Evolutionary conservation across 1,140 invertebrate genomes (phyloP).

Genomic region (Neotoxoptera formosana): DNA sequence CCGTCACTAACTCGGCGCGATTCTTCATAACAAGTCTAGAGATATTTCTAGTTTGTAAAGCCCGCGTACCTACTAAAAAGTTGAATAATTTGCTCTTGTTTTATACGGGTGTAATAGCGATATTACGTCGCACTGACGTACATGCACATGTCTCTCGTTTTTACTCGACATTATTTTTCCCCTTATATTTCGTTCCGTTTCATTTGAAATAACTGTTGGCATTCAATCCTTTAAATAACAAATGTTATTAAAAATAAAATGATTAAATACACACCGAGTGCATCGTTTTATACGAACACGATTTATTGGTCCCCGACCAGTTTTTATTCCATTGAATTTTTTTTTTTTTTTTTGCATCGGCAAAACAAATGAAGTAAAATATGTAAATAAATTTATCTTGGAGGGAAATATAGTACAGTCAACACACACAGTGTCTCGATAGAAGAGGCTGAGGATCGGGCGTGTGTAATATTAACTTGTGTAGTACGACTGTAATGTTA

Average conservation of each 20-base stretch:
- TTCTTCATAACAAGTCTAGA: conserved; percentile 4
- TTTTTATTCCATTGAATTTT: not conserved
- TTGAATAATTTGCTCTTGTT: not conserved
- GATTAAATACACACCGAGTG: too few relatives aligned
- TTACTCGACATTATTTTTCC: not conserved
- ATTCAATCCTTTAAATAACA: too few relatives aligned
- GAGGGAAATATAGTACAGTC: too few relatives aligned
- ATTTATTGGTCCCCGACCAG: not conserved
- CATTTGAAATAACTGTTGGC: not conserved
- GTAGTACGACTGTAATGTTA: too few relatives aligned
- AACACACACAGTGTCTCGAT: too few relatives aligned
- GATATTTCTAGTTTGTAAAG: not conserved
- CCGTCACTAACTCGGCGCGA: not conserved
- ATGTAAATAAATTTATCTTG: too few relatives aligned
- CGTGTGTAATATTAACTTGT: too few relatives aligned
- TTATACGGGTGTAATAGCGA: not conserved
- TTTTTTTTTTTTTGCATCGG: too few relatives aligned
- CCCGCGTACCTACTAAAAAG: not conserved
- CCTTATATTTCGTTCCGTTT: not conserved
- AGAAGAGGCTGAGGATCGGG: too few relatives aligned
- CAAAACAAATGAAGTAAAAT: too few relatives aligned
- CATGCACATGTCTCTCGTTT: not conserved
- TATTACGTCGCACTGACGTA: not conserved
- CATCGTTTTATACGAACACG: too few relatives aligned
- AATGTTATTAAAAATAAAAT: not conserved